Evolutionary conservation across 2,888 invertebrate species (phyloP), one percentile per base, ranked within the genome.

Genomic region (Aporophyla nigra): DNA sequence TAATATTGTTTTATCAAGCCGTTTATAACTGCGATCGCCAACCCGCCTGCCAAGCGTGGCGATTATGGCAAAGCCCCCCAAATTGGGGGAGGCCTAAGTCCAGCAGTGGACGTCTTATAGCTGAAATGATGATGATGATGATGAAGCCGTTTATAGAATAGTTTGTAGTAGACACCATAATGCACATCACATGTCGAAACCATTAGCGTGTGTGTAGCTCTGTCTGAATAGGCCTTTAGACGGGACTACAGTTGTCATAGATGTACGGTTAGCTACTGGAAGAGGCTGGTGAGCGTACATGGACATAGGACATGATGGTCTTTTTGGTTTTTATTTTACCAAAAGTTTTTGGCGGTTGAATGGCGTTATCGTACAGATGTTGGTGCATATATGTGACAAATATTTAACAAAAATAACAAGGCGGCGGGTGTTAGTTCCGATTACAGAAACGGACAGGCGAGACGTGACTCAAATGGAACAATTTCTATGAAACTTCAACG

Each of bases 141-240:
- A n/a, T n/a, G n/a, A 70, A 51, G 67, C 33, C 69, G 70, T 19
- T 69, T n/a, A 33, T 58, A 69, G 56, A 74, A 71, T 78, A 78
- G 78, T 83, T 77, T 58, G 67, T 53, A 54, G 68, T 61, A 81
- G 76, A 82, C 65, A 78, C 75, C 66, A 76, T 90, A 92, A 91
- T 91, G 91, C 89, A 88, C 89, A 89, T 89, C 90, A 90, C 92
- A 91, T 90, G 91, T 89, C 87, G 87, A 89, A 88, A 88, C 91
- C 91, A 92, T 92, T 91, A 92, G 88, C 84, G 86, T 77, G 75
- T 87, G 77, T 88, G 90, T 89, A 87, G 87, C 83, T 84, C 76
- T 73, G 84, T 87, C 87, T 89, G 89, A 90, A 89, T 89, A 91
- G 90, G 90, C 88, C 89, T 90, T 87, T 85, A 88, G 78, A 84